Percentiles rank a stretch among this genome's conserved stretches.
Conservation (phyloP, 1,140 invertebrate species). For the Drosophila suzukii region DNA sequence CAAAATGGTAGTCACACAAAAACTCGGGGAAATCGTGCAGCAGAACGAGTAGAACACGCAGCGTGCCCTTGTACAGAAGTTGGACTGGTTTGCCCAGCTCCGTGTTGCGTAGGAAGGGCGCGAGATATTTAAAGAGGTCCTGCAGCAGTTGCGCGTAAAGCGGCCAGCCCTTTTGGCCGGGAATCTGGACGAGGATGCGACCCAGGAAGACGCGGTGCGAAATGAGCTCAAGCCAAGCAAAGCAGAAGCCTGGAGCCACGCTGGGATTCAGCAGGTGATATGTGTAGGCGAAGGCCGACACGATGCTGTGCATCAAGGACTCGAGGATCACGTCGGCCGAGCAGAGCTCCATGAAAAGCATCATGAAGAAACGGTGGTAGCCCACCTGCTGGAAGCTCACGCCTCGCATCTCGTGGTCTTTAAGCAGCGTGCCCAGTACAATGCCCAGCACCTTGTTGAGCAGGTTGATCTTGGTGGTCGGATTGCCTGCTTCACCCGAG, state of each 20-base stretch:
- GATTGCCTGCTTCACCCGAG: slow-evolving; percentile 94
- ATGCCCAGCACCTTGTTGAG: slow-evolving; percentile 98
- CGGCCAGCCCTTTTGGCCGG: slow-evolving; percentile 93
- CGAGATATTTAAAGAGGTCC: slow-evolving; percentile 98
- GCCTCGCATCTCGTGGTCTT: slow-evolving; percentile 96
- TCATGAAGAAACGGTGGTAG: slow-evolving; percentile 98
- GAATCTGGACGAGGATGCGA: slow-evolving; percentile 95
- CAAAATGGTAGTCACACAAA: slow-evolving; percentile 99
- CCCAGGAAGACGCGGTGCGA: slow-evolving; percentile 98
- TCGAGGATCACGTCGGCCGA: slow-evolving; percentile 94
- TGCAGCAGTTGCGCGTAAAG: slow-evolving; percentile 96
- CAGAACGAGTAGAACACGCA: slow-evolving; percentile 97
- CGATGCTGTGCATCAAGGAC: slow-evolving; percentile 85
- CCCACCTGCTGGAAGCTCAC: slow-evolving; percentile 98
- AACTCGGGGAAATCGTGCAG: slow-evolving; percentile 99
- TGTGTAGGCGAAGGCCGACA: slow-evolving; percentile 96
- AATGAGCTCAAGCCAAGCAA: slow-evolving; percentile 98
- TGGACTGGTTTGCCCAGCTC: slow-evolving; percentile 97
- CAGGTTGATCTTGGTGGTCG: slow-evolving; percentile 97
- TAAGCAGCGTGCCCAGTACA: slow-evolving; percentile 96
- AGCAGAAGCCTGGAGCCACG: slow-evolving; percentile 98
- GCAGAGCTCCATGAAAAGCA: slow-evolving; percentile 98
- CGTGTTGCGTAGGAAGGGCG: slow-evolving; percentile 98
- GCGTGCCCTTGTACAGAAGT: slow-evolving; percentile 97
- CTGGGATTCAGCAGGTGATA: slow-evolving; percentile 96